A percentile compares a stretch with the other conserved stretches of the same genome.
Conservation (phyloP, 2,113 vertebrate species). For the Uria lomvia region DNA sequence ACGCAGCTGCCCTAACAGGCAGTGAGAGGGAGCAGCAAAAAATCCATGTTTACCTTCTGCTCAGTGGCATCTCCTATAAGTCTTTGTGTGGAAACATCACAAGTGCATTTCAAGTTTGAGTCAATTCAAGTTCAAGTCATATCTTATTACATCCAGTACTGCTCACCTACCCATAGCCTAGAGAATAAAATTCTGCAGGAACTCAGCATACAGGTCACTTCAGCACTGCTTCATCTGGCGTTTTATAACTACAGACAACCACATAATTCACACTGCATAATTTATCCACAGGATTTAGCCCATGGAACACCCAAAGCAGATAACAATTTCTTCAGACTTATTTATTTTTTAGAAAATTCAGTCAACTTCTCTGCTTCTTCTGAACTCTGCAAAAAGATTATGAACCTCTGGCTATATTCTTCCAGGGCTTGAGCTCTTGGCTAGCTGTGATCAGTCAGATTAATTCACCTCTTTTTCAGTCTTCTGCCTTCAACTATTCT, state of each 20-base stretch:
- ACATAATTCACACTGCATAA: slow-evolving; percentile 19
- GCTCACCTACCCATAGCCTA: neutral
- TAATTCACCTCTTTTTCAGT: slow-evolving; percentile 20
- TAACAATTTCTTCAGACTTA: neutral
- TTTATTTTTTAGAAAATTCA: neutral
- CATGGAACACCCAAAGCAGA: neutral
- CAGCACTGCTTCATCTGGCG: neutral
- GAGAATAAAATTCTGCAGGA: slow-evolving; percentile 1
- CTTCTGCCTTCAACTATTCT: slow-evolving; percentile 1
- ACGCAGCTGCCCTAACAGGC: neutral
- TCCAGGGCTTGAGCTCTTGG: neutral
- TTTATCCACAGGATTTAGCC: slow-evolving; percentile 20
- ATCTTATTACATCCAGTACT: neutral
- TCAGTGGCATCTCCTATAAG: neutral
- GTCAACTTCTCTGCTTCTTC: neutral
- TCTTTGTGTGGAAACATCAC: neutral
- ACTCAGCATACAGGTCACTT: slow-evolving; percentile 19
- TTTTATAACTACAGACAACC: neutral
- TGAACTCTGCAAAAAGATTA: neutral
- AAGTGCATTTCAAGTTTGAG: neutral
- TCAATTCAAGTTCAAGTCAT: slow-evolving; percentile 42
- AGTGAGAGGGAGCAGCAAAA: neutral
- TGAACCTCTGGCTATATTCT: neutral
- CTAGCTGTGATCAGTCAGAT: slow-evolving; percentile 7
- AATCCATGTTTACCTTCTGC: neutral